phyloP scores from a whole-genome alignment of 2,888 invertebrate genomes.

The Parnassius smintheus region DNA sequence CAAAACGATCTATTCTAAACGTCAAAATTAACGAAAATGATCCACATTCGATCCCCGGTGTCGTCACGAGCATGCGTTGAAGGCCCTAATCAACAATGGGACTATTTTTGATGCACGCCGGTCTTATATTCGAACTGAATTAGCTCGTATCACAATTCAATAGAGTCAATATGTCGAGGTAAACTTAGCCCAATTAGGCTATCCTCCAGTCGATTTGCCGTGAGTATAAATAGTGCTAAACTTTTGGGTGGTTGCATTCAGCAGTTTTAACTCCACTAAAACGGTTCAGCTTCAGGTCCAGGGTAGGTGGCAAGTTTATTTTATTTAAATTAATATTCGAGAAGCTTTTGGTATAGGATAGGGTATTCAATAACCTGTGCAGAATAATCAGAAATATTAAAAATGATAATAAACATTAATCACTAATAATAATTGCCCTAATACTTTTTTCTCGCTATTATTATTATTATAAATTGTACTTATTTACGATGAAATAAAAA shows the following conservation, averaged over 20 bases:
- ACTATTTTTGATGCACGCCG: background rate
- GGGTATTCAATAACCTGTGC: too few species aligned
- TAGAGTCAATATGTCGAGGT: conserved; percentile 28
- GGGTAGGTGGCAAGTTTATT: conserved; percentile 33
- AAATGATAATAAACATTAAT: too few species aligned
- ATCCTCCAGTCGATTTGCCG: conserved; percentile 45
- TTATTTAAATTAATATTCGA: background rate
- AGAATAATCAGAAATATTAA: too few species aligned
- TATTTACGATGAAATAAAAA: too few species aligned
- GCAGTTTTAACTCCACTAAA: conserved; percentile 36
- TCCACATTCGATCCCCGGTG: background rate
- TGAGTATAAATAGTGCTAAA: conserved; percentile 59
- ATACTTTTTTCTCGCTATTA: too few species aligned
- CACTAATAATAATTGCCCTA: too few species aligned
- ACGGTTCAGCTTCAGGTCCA: conserved; percentile 33
- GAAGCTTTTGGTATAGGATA: too few species aligned
- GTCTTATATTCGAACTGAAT: background rate
- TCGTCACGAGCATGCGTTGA: conserved; percentile 9
- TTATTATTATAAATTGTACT: too few species aligned
- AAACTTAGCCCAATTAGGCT: conserved; percentile 33
- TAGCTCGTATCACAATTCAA: background rate
- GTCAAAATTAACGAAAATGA: background rate
- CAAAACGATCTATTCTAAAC: background rate
- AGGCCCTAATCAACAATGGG: conserved; percentile 10
- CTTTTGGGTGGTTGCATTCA: conserved; percentile 51